phyloP scores from a whole-genome alignment of 2,113 vertebrate species.

The Hippocampus barbouri region DNA sequence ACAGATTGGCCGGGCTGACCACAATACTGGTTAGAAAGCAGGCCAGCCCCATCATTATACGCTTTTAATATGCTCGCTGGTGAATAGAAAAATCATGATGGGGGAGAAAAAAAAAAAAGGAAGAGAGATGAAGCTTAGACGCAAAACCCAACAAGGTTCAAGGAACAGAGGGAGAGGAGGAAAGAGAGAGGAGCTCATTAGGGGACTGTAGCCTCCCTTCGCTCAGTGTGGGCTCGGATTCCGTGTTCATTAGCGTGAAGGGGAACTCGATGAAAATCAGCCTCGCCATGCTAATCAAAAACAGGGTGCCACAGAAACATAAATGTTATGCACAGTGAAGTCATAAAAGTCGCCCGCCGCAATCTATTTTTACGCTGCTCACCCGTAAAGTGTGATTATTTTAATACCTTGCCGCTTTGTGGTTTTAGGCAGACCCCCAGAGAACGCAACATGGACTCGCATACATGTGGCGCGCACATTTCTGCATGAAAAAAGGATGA shows the following conservation, averaged over 20 bases:
- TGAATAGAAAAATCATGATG: constrained; percentile 31
- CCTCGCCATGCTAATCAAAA: constrained; percentile 66
- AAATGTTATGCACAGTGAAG: constrained; percentile 70
- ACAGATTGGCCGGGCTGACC: constrained; percentile 39
- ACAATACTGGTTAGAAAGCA: constrained; percentile 38
- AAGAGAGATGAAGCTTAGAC: constrained; percentile 14
- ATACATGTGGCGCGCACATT: constrained; percentile 17
- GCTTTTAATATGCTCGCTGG: constrained; percentile 32
- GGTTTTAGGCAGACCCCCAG: constrained; percentile 43
- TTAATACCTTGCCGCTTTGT: constrained; percentile 53
- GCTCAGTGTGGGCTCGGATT: constrained; percentile 62
- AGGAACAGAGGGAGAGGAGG: constrained; percentile 47
- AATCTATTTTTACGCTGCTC: constrained; percentile 67
- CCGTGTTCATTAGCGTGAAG: constrained; percentile 62
- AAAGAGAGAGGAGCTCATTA: constrained; percentile 66
- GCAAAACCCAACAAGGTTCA: constrained; percentile 35
- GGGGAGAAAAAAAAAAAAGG: neutral
- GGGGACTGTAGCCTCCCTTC: constrained; percentile 53
- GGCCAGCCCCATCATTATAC: constrained; percentile 38
- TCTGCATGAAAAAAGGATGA: constrained; percentile 25
- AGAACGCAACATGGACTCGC: constrained; percentile 8
- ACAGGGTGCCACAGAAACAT: constrained; percentile 54
- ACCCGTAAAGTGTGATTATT: constrained; percentile 65
- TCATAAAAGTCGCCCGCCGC: constrained; percentile 63
- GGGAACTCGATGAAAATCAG: constrained; percentile 61